phyloP scores from a whole-genome alignment of 2,888 invertebrate species.

The Ptychoptera contaminata region DNA sequence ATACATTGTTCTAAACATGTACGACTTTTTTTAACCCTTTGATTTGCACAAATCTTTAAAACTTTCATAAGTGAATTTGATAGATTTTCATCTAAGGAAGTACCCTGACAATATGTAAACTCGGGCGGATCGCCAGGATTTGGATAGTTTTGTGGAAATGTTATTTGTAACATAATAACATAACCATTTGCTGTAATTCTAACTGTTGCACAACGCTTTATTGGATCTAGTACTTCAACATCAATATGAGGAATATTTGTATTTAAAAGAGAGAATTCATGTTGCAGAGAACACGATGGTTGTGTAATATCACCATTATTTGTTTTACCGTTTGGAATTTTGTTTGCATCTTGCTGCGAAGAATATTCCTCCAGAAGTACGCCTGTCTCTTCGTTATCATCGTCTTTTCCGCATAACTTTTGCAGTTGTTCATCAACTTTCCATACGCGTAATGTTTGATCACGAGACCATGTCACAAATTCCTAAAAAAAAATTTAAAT shows the following conservation, averaged over 20 bases:
- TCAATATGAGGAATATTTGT: constrained; percentile 58
- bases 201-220: constrained; percentile 35
- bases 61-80: constrained; percentile 64
- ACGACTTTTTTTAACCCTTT: constrained; percentile 68
- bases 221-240: constrained; percentile 35
- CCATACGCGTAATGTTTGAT: constrained; percentile 84
- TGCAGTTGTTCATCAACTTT: constrained; percentile 72
- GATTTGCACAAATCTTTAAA: constrained; percentile 62
- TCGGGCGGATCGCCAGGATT: constrained; percentile 45
- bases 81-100: constrained; percentile 51
- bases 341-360: background rate
- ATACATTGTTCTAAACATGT: constrained; percentile 81
- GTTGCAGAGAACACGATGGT: constrained; percentile 38
- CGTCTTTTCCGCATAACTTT: constrained; percentile 37
- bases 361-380: background rate
- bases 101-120: constrained; percentile 50
- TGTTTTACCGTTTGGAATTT: constrained; percentile 6
- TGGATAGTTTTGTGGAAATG: constrained; percentile 61
- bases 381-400: background rate
- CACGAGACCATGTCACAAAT: constrained; percentile 88
- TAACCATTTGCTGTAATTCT: constrained; percentile 26
- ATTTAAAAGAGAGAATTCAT: constrained; percentile 61
- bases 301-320: constrained; percentile 1
- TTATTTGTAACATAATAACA: constrained; percentile 40
- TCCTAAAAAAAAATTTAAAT: constrained; percentile 32